Evolutionary conservation across 2,113 vertebrate genomes (phyloP).

Genomic region (Macaca nemestrina): DNA sequence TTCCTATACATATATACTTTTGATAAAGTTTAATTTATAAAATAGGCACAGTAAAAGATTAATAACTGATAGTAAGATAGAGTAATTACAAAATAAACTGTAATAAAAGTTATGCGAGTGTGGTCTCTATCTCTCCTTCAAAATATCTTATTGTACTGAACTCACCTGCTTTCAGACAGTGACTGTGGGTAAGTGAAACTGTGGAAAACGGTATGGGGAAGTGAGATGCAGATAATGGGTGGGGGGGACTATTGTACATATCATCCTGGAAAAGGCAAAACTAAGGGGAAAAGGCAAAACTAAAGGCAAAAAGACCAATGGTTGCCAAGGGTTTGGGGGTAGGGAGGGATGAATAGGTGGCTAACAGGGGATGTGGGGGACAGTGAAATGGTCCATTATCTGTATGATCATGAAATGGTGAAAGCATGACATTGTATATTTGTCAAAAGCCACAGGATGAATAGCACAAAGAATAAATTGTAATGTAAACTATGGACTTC

Average conservation of each 20-base stretch:
- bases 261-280: neutral
- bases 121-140: neutral
- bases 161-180: neutral
- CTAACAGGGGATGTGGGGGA: neutral
- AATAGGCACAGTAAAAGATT: neutral
- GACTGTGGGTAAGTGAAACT: neutral
- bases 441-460: neutral
- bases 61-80: neutral
- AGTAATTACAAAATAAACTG: neutral
- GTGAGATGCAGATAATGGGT: neutral
- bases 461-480: neutral
- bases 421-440: neutral
- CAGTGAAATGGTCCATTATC: neutral
- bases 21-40: neutral
- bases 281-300: neutral
- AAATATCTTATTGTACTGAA: neutral
- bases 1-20: neutral
- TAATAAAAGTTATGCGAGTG: neutral
- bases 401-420: neutral
- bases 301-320: neutral
- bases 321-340: neutral
- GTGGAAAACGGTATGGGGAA: neutral
- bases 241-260: neutral
- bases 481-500: neutral
- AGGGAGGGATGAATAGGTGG: accelerated